These are phyloP conservation scores for Schlechtendalia chinensis DNA, from an alignment of 1,140 invertebrate genomes.

Conservation along the genomic window DNA sequence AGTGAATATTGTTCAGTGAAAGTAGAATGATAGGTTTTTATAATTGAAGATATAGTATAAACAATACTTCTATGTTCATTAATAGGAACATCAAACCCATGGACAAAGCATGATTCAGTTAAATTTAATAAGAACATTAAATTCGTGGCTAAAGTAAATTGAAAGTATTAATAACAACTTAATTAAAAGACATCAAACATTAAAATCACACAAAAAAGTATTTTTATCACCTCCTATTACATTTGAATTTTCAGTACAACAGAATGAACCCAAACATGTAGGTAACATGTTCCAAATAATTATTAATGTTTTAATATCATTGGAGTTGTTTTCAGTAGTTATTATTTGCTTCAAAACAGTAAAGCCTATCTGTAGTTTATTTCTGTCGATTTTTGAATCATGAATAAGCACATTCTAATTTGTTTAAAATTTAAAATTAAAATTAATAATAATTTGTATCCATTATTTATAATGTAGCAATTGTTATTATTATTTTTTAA, in stretches of 20 bases:
- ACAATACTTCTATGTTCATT: constrained; percentile 32
- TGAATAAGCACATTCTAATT: constrained; percentile 32
- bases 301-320: constrained; percentile 7
- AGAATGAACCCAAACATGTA: constrained; percentile 29
- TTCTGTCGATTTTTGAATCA: background rate
- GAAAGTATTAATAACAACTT: background rate
- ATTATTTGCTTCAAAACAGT: constrained; percentile 27
- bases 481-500: background rate
- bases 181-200: background rate
- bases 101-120: background rate
- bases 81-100: background rate
- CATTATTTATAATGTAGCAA: background rate
- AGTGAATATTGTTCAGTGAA: constrained; percentile 10
- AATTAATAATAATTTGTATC: background rate
- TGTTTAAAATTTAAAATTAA: background rate
- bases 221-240: constrained; percentile 30
- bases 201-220: background rate
- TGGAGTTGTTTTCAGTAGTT: background rate
- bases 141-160: constrained; percentile 9
- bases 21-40: constrained; percentile 27
- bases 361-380: constrained; percentile 8
- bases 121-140: constrained; percentile 37
- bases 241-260: constrained; percentile 18
- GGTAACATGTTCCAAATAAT: constrained; percentile 39
- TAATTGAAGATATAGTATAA: constrained; percentile 36